Evolutionary conservation across 2,888 invertebrate species (phyloP), one percentile per base, ranked within the genome.

Genomic region (Drosophila meridiana): DNA sequence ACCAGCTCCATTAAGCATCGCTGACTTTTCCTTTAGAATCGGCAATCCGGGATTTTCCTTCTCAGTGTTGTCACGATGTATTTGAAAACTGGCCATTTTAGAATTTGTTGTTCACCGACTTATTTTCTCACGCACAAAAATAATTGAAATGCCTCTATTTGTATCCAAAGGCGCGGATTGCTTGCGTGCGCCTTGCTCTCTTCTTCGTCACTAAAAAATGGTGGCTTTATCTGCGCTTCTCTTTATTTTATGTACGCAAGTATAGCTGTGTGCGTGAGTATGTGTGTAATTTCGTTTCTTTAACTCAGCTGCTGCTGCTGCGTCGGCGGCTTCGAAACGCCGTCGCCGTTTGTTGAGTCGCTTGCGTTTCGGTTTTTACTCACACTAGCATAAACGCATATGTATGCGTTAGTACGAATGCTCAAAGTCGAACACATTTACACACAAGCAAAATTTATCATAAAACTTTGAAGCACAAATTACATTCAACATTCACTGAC

Each of bases 21-120:
- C 6, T 38, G 53, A 73, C 47, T 81, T 81, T 38, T 76, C 80
- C 57, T 78, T 83, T 2, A 72, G 67, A 47, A 50, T 68, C 9
- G 43, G 50, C 52, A 73, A 72, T 50, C 69, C 86, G 59, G 87
- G 90, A 83, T 95, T 94, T 72, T 94, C 94, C 93, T 97, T 97
- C 93, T 97, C 97, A 66, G 47, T 68, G 92, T 96, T 95, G 93
- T 97, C 96, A 93, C 96, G 95, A 93, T 95, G 96, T 91, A 96
- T 96, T 93, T 95, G 95, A 93, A 96, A 95, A 84, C 95, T 94
- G 93, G 96, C 96, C 96, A 96, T 78, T 50, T 77, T 36, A 13
- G 3, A 52, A 20, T 6, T 20, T 26, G 8, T 20, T 32, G 34
- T 52, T 52, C 78, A 32, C 4, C 2, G n/a, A 20, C n/a, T 38